These are phyloP conservation scores for Choloepus hoffmanni DNA, from an alignment of 2,113 vertebrate species.

Conservation along the genomic window DNA sequence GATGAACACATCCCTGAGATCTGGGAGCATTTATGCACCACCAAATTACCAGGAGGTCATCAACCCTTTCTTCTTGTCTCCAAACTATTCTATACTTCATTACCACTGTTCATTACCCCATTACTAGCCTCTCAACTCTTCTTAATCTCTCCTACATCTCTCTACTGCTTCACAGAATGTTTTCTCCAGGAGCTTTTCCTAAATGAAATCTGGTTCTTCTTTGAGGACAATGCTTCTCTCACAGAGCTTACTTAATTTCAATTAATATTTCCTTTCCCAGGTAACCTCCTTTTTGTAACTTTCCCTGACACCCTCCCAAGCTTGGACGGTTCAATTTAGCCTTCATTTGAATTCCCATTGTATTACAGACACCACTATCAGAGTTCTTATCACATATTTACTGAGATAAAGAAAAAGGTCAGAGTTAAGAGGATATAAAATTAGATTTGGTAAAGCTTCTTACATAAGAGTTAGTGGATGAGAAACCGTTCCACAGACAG, in stretches of 20 bases:
- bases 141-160: background rate
- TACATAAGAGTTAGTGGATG: background rate
- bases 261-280: background rate
- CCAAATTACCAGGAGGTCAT: background rate
- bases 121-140: background rate
- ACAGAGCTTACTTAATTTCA: background rate
- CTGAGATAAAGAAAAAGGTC: background rate
- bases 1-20: background rate
- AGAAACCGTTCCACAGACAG: background rate
- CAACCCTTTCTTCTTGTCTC: background rate
- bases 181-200: background rate
- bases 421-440: conserved; percentile 28
- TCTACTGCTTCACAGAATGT: background rate
- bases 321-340: background rate
- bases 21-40: background rate
- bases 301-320: background rate
- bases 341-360: background rate
- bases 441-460: conserved; percentile 19
- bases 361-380: conserved; percentile 21
- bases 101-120: background rate
- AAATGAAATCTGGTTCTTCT: background rate
- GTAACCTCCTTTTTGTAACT: background rate
- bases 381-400: background rate
- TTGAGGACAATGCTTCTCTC: conserved; percentile 17
- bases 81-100: background rate